A percentile compares a stretch with the other conserved stretches of the same genome.
These are phyloP conservation scores for Alsophila aescularia DNA, from an alignment of 2,888 invertebrate species.

Conservation along the genomic window DNA sequence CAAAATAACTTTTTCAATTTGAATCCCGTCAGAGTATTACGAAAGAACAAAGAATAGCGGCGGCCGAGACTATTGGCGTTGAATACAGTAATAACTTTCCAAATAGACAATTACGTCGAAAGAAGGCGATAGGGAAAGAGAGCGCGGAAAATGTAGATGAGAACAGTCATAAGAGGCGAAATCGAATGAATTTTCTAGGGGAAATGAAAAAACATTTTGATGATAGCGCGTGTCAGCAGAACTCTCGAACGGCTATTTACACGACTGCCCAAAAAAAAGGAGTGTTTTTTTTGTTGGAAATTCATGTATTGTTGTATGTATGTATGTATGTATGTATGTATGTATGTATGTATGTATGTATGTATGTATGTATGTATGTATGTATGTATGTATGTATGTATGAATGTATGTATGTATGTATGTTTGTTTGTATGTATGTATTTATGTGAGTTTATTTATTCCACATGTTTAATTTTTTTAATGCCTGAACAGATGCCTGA, in stretches of 20 bases:
- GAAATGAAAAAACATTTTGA: conserved; percentile 52
- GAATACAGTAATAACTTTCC: conserved; percentile 37
- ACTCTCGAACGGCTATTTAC: conserved; percentile 40
- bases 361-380: no score
- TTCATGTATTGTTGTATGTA: no score
- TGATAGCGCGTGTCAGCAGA: conserved; percentile 42
- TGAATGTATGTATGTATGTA: no score
- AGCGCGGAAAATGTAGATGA: conserved; percentile 50
- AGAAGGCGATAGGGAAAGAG: conserved; percentile 43
- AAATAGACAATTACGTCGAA: conserved; percentile 41
- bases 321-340: no score
- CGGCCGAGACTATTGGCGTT: conserved; percentile 15
- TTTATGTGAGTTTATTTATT: no score
- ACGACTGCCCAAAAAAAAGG: no score
- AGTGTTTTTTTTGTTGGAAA: no score
- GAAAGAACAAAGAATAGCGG: conserved; percentile 24
- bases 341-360: no score
- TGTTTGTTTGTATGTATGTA: no score
- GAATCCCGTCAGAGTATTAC: conserved; percentile 6
- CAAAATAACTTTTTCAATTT: conserved; percentile 23
- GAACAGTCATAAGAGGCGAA: conserved; percentile 50
- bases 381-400: no score
- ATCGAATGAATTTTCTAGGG: conserved; percentile 52
- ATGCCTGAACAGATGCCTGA: no score
- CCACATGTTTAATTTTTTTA: no score